Evolutionary conservation across 1,140 invertebrate genomes (phyloP).

Genomic region (Eulimnadia texana): DNA sequence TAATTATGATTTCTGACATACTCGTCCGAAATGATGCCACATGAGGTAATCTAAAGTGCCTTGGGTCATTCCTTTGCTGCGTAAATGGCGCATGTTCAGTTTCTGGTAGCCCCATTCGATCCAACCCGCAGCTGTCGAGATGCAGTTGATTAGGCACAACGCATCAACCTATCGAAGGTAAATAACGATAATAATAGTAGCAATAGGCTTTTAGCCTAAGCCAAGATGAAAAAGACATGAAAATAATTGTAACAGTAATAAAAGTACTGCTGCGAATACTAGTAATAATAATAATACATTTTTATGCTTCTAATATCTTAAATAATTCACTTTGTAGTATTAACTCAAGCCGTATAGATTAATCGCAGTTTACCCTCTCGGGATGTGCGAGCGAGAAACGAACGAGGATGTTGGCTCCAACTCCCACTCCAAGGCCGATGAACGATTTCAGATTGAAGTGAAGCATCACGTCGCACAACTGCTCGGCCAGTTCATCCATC

Average conservation of each 20-base stretch:
- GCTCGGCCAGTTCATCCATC: slow-evolving; percentile 89
- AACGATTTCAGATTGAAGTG: slow-evolving; percentile 79
- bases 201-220: too few relatives aligned
- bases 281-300: too few relatives aligned
- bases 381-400: slow-evolving; percentile 78
- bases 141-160: slow-evolving; percentile 83
- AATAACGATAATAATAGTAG: slow-evolving; percentile 22
- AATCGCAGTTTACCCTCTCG: slow-evolving; percentile 27
- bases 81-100: slow-evolving; percentile 70
- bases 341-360: too few relatives aligned
- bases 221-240: too few relatives aligned
- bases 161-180: slow-evolving; percentile 49
- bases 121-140: slow-evolving; percentile 88
- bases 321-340: too few relatives aligned
- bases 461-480: slow-evolving; percentile 71
- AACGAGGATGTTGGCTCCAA: slow-evolving; percentile 90
- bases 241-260: too few relatives aligned
- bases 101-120: slow-evolving; percentile 99
- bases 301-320: too few relatives aligned
- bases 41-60: slow-evolving; percentile 93
- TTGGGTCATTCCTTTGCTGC: slow-evolving; percentile 84
- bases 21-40: slow-evolving; percentile 98
- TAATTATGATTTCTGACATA: slow-evolving; percentile 30
- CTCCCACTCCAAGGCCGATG: slow-evolving; percentile 92
- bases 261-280: too few relatives aligned